Evolutionary conservation across 1,140 invertebrate genomes (phyloP), one percentile per base, ranked within the genome.

Genomic region (Lucilia sericata): DNA sequence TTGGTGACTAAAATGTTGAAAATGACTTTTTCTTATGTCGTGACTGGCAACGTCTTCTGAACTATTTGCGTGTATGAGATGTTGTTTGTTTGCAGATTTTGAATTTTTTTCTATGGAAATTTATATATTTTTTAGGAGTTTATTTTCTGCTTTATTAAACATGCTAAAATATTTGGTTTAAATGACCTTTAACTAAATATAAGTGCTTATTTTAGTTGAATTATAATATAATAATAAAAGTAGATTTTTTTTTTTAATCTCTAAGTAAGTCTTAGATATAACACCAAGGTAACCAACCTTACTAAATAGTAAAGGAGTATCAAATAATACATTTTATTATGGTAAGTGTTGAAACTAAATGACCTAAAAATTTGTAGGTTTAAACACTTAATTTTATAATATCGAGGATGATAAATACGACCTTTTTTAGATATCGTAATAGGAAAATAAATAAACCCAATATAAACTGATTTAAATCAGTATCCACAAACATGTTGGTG

Each of bases 31-130:
- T 80, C 76, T 80, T 80, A 80, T 80, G 21, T 82, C 82, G 82
- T 82, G 82, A 82, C 82, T 82, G 10, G 82, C 25, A 70, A 36
- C 82, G 65, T 82, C 82, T 82, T 82, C 55, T 47, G 65, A 70
- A 17, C n/a, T 82, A 82, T 80, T 80, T 80, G 76, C 76, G 76
- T 80, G 42, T 10, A 42, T 55, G 4, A 55, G 51, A 14, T 60
- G 55, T 5, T 60, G 55, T 60, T 17, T 60, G 55, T 60, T 60
- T 17, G 8, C n/a, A 25, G 51, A 55, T 55, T 55, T 12, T 55
- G 14, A 2, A 14, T 70, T 10, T 19, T 70, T 70, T 70, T 25
- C n/a, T 70, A 70, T 70, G 19, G 19, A 70, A 70, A 70, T 19
- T 70, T 8, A 70, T 21, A 70, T 30, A 2, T 21, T 70, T 19